Conservation (phyloP, 2,113 vertebrate genomes). For the Arvicanthis niloticus region DNA sequence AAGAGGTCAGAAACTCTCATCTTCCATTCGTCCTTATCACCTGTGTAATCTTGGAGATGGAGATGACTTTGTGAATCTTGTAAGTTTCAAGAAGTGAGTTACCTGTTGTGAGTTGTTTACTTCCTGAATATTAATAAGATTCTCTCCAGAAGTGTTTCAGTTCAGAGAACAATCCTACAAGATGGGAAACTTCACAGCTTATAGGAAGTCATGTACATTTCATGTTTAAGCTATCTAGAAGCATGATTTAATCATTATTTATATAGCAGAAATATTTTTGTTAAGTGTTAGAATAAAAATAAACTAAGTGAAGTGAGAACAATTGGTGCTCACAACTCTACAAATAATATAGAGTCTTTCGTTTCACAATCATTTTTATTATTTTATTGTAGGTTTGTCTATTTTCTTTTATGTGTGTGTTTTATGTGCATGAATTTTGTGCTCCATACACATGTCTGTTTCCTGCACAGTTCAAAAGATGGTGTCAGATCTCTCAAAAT, state of each 20-base stretch:
- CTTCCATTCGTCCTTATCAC: not conserved
- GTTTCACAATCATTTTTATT: not conserved
- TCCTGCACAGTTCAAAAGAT: not conserved
- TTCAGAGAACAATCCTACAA: not conserved
- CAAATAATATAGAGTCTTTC: not conserved
- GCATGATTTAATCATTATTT: not conserved
- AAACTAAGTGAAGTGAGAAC: not conserved
- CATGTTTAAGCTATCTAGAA: not conserved
- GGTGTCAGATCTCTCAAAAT: not conserved
- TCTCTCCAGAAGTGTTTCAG: not conserved
- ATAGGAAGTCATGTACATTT: not conserved
- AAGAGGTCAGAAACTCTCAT: no score
- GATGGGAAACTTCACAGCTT: not conserved
- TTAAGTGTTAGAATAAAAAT: not conserved
- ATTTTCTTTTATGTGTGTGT: not conserved
- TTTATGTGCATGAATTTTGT: not conserved
- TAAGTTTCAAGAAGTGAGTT: not conserved
- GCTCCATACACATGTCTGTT: not conserved
- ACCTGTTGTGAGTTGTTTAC: not conserved
- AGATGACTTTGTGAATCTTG: not conserved
- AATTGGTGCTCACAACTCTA: not conserved
- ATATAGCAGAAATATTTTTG: not conserved
- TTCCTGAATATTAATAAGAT: not conserved
- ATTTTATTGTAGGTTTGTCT: not conserved
- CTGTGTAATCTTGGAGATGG: no score